Evolutionary conservation across 1,140 invertebrate species (phyloP).

Genomic region (Microvelia longipes): DNA sequence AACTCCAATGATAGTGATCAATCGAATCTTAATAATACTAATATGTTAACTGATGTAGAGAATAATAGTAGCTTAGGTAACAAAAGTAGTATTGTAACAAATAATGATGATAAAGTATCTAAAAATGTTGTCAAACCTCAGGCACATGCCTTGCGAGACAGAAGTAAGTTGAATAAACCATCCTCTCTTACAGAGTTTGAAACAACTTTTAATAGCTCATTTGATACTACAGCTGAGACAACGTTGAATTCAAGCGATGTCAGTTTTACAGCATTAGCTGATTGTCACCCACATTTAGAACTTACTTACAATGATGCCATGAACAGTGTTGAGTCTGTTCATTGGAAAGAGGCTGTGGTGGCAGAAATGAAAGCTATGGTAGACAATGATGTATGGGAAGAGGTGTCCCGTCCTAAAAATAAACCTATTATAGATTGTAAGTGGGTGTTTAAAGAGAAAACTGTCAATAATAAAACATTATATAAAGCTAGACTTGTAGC

Average conservation of each 20-base stretch:
- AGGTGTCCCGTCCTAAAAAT: no score
- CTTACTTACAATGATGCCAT: neutral
- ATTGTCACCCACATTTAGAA: neutral
- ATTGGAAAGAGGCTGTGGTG: neutral
- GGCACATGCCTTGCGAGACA: neutral
- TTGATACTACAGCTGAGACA: neutral
- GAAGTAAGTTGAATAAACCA: neutral
- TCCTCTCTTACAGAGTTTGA: neutral
- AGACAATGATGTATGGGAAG: no score
- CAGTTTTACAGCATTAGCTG: neutral
- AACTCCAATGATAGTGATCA: neutral
- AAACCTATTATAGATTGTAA: no score
- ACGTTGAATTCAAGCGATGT: neutral
- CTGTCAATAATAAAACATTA: no score
- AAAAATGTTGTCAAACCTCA: neutral
- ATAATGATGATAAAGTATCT: neutral
- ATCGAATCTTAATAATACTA: no score
- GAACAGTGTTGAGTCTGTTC: neutral
- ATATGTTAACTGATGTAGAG: no score
- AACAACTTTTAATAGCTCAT: neutral
- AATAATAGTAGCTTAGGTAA: no score
- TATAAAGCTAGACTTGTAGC: no score
- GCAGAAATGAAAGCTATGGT: neutral
- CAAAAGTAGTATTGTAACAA: neutral
- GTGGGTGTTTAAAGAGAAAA: no score